Evolutionary conservation across 2,797 vertebrate genomes (phyloP), one percentile per base, ranked within the genome.

Genomic region (Siniperca scherzeri): DNA sequence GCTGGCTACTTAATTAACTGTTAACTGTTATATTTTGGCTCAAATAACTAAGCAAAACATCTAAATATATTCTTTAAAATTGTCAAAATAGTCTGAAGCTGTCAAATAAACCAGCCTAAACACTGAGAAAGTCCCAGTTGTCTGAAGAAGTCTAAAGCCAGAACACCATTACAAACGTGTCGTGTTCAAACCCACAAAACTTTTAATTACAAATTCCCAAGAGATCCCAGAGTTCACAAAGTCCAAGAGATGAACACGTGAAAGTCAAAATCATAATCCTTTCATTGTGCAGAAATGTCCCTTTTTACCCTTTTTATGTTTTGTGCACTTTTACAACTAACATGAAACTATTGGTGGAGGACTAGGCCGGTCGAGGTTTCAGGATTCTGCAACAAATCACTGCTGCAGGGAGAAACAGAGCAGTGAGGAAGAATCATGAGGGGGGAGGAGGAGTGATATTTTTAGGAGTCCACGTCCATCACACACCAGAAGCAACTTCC

Each of bases 401-500:
- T 17, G 80, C 73, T 48, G 70, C 52, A 53, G 80, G 73, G 77
- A 79, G 59, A 78, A 70, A 27, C 46, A 2, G 74, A 57, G 64
- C 62, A 5, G 56, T 2, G 48, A 71, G 70, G 80, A 70, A 9
- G 62, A 27, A 21, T 84, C 86, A 68, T 80, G 50, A 27, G 27
- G 27, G 65, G 76, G 80, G 80, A 78, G 75, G 74, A 62, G 36
- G 8, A 50, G 44, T 0, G 68, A 50, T 82, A 86, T 86, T 84
- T 77, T 80, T 82, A 76, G 48, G 70, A 56, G 66, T 66, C n/a
- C 56, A 69, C 61, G 46, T 80, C 78, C 77, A 73, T 46, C 66
- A 77, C 50, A 44, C 5, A 74, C 75, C 56, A 83, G 80, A 46
- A 76, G 48, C 64, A 73, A 71, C 77, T 77, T 86, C 73, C 74